phyloP scores from a whole-genome alignment of 2,888 invertebrate genomes.

The Anticlea derivata region DNA sequence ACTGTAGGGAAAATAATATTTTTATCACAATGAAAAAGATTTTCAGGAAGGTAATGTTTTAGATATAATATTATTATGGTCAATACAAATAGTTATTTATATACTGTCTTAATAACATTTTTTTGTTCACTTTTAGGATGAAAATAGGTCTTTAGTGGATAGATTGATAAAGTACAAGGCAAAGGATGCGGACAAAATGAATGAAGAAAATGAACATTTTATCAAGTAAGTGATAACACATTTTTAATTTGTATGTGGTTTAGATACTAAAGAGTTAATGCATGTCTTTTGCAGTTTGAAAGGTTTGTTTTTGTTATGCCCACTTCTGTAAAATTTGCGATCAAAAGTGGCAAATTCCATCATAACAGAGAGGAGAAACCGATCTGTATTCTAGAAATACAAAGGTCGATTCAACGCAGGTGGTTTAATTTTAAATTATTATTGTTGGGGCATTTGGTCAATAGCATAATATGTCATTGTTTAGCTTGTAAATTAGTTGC shows the following conservation, averaged over 20 bases:
- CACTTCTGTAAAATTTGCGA: constrained; percentile 13
- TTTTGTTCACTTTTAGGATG: constrained; percentile 86
- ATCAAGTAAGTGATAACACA: constrained; percentile 87
- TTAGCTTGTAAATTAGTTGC: constrained; percentile 54
- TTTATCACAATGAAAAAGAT: constrained; percentile 31
- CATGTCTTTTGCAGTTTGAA: constrained; percentile 50
- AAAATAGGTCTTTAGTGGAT: constrained; percentile 93
- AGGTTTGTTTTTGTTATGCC: constrained; percentile 37
- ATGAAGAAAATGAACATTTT: constrained; percentile 97
- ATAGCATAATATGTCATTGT: constrained; percentile 40
- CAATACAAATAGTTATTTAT: not conserved
- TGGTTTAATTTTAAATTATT: constrained; percentile 6
- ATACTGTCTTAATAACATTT: not conserved
- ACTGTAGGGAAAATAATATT: constrained; percentile 6
- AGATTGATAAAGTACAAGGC: constrained; percentile 96
- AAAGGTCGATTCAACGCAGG: not conserved
- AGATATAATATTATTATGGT: not conserved
- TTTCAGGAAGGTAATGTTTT: constrained; percentile 25
- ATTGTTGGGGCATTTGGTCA: constrained; percentile 57
- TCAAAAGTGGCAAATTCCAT: constrained; percentile 12
- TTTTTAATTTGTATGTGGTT: constrained; percentile 27
- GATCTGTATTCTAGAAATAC: constrained; percentile 1
- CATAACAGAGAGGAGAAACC: constrained; percentile 4
- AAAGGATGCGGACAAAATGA: constrained; percentile 97
- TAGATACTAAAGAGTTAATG: constrained; percentile 37